Evolutionary conservation across 1,140 invertebrate genomes (phyloP).

Genomic region (silkworm (Bombyx mori)): ASM3026992v2 NC_085128.1:9783501-9784000

Average conservation of each 20-base stretch:
- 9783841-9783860: slow-evolving; percentile 10
- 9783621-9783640: too few species aligned
- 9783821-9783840: slow-evolving; percentile 1
- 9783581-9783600: slow-evolving; percentile 11
- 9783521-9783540: slow-evolving; percentile 12
- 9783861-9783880: slow-evolving; percentile 6
- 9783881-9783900: slow-evolving; percentile 4
- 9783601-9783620: slow-evolving; percentile 14
- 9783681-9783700: too few species aligned
- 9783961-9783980: too few species aligned
- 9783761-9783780: too few species aligned
- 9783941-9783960: too few species aligned
- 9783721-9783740: too few species aligned
- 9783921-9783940: too few species aligned
- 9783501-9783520: slow-evolving; percentile 25
- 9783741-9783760: too few species aligned
- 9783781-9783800: slow-evolving; percentile 2
- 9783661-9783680: too few species aligned
- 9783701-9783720: too few species aligned
- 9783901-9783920: not conserved
- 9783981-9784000: too few species aligned
- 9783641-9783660: too few species aligned
- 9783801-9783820: slow-evolving; percentile 4
- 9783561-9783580: slow-evolving; percentile 27
- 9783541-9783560: slow-evolving; percentile 25